Evolutionary conservation across 2,797 vertebrate species (phyloP).

Genomic region (Poeciliopsis turneri): DNA sequence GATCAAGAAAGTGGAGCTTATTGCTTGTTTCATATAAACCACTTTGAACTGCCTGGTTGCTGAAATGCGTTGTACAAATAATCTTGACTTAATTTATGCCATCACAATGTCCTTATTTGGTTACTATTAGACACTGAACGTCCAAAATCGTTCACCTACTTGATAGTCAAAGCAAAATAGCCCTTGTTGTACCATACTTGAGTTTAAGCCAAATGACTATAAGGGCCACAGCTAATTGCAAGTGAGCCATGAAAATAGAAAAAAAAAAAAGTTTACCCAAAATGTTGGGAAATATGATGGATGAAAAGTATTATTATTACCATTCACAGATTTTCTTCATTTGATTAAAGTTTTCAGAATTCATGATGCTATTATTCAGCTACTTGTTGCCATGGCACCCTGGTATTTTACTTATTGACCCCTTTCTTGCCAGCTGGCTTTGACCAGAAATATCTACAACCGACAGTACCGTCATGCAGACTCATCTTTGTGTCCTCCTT

Average conservation of each 20-base stretch:
- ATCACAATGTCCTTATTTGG: background rate
- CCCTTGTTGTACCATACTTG: background rate
- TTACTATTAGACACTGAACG: background rate
- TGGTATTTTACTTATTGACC: conserved; percentile 38
- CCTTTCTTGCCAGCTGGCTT: conserved; percentile 20
- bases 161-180: background rate
- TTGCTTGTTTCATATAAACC: too few species aligned
- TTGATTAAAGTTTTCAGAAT: conserved; percentile 26
- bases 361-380: conserved; percentile 30
- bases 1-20: background rate
- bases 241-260: background rate
- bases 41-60: too few species aligned
- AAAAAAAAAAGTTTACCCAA: background rate
- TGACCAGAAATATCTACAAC: conserved; percentile 18
- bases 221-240: background rate
- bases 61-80: too few species aligned
- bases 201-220: background rate
- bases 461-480: conserved; percentile 18
- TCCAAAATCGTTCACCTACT: background rate
- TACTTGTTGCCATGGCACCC: conserved; percentile 48
- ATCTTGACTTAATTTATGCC: background rate
- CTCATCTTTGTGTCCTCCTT: conserved; percentile 51
- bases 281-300: background rate
- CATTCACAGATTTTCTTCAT: conserved; percentile 13
- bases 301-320: conserved; percentile 9